These are phyloP conservation scores for Suncus etruscus DNA, from an alignment of 2,113 vertebrate species.

Conservation along the genomic window DNA sequence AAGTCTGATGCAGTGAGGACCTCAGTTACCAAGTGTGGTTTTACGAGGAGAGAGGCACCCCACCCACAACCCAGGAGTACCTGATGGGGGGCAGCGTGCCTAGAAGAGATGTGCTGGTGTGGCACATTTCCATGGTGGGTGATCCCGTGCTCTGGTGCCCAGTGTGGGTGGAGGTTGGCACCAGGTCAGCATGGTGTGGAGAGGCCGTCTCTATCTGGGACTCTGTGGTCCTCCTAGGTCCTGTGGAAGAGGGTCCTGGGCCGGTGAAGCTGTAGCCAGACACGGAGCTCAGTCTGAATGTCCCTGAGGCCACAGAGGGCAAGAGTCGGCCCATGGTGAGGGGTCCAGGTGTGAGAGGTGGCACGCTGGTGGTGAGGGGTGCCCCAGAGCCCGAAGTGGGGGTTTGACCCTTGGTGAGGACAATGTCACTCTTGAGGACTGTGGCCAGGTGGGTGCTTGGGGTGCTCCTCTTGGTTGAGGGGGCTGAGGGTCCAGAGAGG, in stretches of 20 bases:
- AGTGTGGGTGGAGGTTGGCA: background rate
- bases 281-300: background rate
- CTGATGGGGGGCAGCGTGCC: conserved; percentile 63
- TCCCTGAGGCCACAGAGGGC: conserved; percentile 27
- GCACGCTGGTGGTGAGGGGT: background rate
- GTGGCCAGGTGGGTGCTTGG: background rate
- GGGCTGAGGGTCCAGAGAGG: conserved; percentile 63
- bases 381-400: background rate
- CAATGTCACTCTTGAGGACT: background rate
- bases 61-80: background rate
- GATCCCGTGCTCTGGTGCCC: background rate
- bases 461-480: background rate
- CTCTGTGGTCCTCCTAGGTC: background rate
- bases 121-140: background rate
- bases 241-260: background rate
- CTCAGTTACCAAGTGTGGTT: background rate
- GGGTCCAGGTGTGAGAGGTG: conserved; percentile 32
- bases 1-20: background rate
- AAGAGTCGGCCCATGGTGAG: conserved; percentile 35
- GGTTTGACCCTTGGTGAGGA: background rate
- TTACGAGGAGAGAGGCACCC: background rate
- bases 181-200: background rate
- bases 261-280: background rate
- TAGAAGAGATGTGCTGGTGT: conserved; percentile 17
- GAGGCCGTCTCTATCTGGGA: background rate